Base-by-base conservation (phyloP, 1,140 invertebrate genomes). In the Hylaeus anthracinus region DNA sequence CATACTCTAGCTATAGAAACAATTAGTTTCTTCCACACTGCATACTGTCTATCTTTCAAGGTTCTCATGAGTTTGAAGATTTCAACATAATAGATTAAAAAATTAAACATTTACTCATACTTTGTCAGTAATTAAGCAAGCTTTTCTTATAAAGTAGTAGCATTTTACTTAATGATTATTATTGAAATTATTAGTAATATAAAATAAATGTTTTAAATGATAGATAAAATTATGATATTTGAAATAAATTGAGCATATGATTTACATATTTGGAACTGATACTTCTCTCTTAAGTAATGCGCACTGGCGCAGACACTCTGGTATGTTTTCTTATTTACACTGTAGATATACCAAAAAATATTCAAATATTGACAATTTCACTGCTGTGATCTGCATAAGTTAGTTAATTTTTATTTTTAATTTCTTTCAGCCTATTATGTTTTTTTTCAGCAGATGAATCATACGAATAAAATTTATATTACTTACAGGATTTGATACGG, bases 401-500 rank as follows among this genome's bases (percentile, higher is more conserved):
- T 39, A 41, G 3, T 5, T 43, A 43, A 14, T 39, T 63, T 51
- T n/a, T 39, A 6, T 43, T 26, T 12, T 41, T 61, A 65, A 26
- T 65, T 41, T 14, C 41, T 64, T n/a, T 51, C 3, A 1, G 6
- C 4, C 12, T 12, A 12, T 63, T 9, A 6, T 2, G 15, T 65
- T 2, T 5, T 15, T n/a, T 51, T 12, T 14, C 3, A 15, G 6
- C 9, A n/a, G 48, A 43, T 8, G 15, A 67, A 67, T 51, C 2
- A 1, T 8, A 9, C 12, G 15, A 70, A 55, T 70, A 56, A 70
- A 56, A 45, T 74, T 58, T 60, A 69, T 5, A 26, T 55, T 77
- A 43, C 61, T 81, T 85, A 86, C 84, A 93, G 95, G 93, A 90
- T 88, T 91, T 58, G 95, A 95, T 80, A 94, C 96, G 78, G 92